phyloP scores from a whole-genome alignment of 2,797 vertebrate species.

The Macrochelys suwanniensis region DNA sequence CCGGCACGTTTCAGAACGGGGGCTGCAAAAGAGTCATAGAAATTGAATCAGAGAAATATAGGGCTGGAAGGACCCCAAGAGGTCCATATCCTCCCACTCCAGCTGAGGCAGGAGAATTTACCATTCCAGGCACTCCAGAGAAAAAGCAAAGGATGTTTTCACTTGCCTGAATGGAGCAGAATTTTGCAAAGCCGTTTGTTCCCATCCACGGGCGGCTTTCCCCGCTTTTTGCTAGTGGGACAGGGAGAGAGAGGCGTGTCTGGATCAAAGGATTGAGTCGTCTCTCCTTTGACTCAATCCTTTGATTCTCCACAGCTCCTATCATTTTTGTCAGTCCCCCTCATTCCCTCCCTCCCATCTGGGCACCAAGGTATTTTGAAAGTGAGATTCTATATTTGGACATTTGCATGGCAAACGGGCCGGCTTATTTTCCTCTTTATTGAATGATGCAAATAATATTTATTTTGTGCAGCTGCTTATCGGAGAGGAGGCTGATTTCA shows the following conservation, averaged over 20 bases:
- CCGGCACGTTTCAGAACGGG: background rate
- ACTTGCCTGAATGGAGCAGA: background rate
- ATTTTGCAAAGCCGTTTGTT: background rate
- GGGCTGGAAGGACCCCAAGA: background rate
- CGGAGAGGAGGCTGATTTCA: background rate
- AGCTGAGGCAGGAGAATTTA: rapidly evolving
- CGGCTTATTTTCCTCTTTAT: background rate
- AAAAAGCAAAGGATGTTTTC: background rate
- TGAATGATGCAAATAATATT: background rate
- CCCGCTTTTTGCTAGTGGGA: background rate
- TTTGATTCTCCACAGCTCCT: background rate
- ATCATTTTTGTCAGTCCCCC: background rate
- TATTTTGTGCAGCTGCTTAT: background rate
- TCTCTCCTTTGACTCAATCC: background rate
- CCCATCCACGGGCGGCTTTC: background rate
- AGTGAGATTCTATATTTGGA: background rate
- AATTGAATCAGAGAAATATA: background rate
- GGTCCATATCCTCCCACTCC: no score
- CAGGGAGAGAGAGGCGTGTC: background rate
- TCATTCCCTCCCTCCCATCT: background rate
- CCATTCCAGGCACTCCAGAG: background rate
- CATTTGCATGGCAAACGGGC: background rate
- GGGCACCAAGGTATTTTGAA: background rate
- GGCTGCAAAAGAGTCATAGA: background rate
- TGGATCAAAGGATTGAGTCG: background rate